Evolutionary conservation across 1,140 invertebrate species (phyloP).

Genomic region (Dendroctonus ponderosae): DNA sequence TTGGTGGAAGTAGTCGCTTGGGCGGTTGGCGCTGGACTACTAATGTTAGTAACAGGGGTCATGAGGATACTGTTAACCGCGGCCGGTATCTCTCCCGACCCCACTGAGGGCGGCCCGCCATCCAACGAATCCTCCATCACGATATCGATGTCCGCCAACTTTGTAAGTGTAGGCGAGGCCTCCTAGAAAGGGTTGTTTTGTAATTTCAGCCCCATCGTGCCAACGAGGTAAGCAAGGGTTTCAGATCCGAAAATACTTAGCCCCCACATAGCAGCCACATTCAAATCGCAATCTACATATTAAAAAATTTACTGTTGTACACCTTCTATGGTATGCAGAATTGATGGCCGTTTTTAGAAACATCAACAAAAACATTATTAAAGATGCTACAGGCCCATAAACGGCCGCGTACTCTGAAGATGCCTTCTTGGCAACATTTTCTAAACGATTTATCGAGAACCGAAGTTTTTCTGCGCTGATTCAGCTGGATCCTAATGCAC

Average conservation of each 20-base stretch:
- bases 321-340: too few relatives aligned
- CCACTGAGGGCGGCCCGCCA: conserved; percentile 71
- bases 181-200: conserved; percentile 48
- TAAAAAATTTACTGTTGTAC: neutral
- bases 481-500: too few relatives aligned
- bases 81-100: conserved; percentile 62
- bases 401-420: too few relatives aligned
- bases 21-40: conserved; percentile 10
- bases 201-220: neutral
- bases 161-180: conserved; percentile 56
- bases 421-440: too few relatives aligned
- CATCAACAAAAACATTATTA: too few relatives aligned
- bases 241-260: too few relatives aligned
- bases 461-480: too few relatives aligned
- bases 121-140: conserved; percentile 69
- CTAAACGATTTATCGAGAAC: too few relatives aligned
- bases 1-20: conserved; percentile 15
- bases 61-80: conserved; percentile 38
- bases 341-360: neutral
- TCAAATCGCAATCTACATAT: neutral
- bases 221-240: neutral
- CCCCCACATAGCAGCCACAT: neutral
- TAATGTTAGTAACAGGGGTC: conserved; percentile 6
- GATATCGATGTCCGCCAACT: conserved; percentile 60
- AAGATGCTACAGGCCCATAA: too few relatives aligned